Evolutionary conservation across 1,140 invertebrate genomes (phyloP).

Genomic region (Pseudachorutes palmiensis): DNA sequence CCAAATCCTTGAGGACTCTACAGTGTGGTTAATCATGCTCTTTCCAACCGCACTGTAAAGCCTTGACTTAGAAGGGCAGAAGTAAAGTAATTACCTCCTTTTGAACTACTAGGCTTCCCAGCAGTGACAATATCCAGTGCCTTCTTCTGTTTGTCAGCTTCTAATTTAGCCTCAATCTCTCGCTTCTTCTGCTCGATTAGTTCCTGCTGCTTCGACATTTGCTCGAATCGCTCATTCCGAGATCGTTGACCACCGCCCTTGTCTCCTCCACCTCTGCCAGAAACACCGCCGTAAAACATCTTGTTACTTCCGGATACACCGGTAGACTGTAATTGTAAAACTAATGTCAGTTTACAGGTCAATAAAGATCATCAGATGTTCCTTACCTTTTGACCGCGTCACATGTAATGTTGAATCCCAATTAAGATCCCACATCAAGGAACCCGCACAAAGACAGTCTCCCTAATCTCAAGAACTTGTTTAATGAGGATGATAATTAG

Average conservation of each 20-base stretch:
- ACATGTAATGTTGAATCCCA: no score
- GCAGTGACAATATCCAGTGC: constrained; percentile 48
- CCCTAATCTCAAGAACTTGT: no score
- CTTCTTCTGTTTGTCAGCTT: constrained; percentile 46
- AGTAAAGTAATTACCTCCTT: no score
- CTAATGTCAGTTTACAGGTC: background rate
- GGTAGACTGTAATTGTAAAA: background rate
- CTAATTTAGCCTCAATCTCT: constrained; percentile 59
- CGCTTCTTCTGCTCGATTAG: constrained; percentile 69
- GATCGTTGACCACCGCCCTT: constrained; percentile 1
- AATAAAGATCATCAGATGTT: no score
- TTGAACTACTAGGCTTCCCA: background rate
- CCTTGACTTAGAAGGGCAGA: no score
- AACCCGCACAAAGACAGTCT: no score
- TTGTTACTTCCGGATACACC: constrained; percentile 8
- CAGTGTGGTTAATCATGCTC: no score
- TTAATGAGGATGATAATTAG: no score
- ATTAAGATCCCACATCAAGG: no score
- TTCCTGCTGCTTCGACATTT: constrained; percentile 72
- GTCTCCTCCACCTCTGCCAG: constrained; percentile 14
- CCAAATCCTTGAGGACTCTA: no score
- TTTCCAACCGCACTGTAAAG: no score
- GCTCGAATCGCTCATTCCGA: constrained; percentile 56
- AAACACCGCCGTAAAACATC: constrained; percentile 35
- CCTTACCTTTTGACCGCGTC: background rate